Percentiles rank a stretch among this genome's conserved stretches.
phyloP scores from a whole-genome alignment of 2,888 invertebrate genomes.

The Acrobasis suavella region DNA sequence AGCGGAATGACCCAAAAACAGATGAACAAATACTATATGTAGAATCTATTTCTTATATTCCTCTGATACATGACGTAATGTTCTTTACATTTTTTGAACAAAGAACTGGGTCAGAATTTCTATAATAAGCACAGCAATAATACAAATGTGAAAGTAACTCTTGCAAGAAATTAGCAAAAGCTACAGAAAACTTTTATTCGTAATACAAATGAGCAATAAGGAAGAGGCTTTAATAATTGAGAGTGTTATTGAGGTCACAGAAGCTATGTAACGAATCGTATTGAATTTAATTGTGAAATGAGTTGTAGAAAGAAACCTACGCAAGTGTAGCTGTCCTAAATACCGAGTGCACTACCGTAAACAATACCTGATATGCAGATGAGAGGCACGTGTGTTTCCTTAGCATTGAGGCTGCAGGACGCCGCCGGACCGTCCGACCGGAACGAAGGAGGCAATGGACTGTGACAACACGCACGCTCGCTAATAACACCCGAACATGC shows the following conservation, averaged over 20 bases:
- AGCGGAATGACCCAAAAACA: too few relatives aligned
- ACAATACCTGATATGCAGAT: slow-evolving; percentile 54
- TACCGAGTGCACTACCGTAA: slow-evolving; percentile 51
- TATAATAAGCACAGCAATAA: too few relatives aligned
- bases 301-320: slow-evolving; percentile 38
- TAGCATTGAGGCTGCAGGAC: slow-evolving; percentile 43
- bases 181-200: not conserved
- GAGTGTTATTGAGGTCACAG: not conserved
- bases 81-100: too few relatives aligned
- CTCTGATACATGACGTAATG: too few relatives aligned
- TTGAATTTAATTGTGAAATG: slow-evolving; percentile 8
- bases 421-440: slow-evolving; percentile 42
- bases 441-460: slow-evolving; percentile 49
- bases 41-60: too few relatives aligned
- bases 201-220: slow-evolving; percentile 1
- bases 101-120: too few relatives aligned
- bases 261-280: not conserved
- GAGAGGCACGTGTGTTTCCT: slow-evolving; percentile 40
- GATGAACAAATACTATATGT: too few relatives aligned
- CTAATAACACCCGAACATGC: slow-evolving; percentile 59
- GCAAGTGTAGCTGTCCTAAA: slow-evolving; percentile 45
- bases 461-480: slow-evolving; percentile 54
- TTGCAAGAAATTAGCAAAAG: not conserved
- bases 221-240: not conserved
- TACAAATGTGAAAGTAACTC: not conserved